Evolutionary conservation across 23 tunicate species (phyloP), one percentile per base, ranked within the genome.

Genomic region (Halocynthia aurantium): DNA sequence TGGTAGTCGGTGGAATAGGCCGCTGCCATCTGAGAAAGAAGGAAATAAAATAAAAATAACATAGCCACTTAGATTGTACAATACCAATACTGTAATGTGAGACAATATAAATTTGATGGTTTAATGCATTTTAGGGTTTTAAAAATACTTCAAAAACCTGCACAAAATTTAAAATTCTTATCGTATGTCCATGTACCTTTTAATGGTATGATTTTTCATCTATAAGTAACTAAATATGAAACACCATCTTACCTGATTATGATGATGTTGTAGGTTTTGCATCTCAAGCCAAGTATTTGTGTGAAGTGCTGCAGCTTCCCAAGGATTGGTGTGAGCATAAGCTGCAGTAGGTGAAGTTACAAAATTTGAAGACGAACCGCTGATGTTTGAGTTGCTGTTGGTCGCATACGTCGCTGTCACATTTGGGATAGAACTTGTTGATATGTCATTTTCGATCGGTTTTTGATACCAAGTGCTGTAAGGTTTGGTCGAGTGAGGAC

Each of bases 201-300:
- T n/a, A n/a, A 31, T 31, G 64, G 17, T 60, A 60, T 4, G 1
- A 64, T 62, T 20, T 77, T 74, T 68, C 21, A 15, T 11, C 44
- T 31, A 1, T 31, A 31, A 31, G 4, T 31, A n/a, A 31, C 44
- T 0, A 31, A 31, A 31, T 31, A 31, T 31, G 44, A 31, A 31
- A 31, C 44, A 31, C 44, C 31, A 5, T 56, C 68, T 61, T 8
- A 69, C 76, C 84, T 85, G 90, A 66, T 71, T 84, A 55, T 85
- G 90, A 66, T 80, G 83, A 67, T 85, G 90, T 52, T 85, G 90
- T 8, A 85, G 70, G 15, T 74, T 71, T 51, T 88, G 96, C 82
- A 89, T 86, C 60, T 89, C 96, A 31, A 84, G 67, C 96, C 96
- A 89, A 11, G 96, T 81, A 69, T 84, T 89, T 5, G 87, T 83